Conservation (phyloP, 2,113 vertebrate genomes). For the Sus scrofa region DNA sequence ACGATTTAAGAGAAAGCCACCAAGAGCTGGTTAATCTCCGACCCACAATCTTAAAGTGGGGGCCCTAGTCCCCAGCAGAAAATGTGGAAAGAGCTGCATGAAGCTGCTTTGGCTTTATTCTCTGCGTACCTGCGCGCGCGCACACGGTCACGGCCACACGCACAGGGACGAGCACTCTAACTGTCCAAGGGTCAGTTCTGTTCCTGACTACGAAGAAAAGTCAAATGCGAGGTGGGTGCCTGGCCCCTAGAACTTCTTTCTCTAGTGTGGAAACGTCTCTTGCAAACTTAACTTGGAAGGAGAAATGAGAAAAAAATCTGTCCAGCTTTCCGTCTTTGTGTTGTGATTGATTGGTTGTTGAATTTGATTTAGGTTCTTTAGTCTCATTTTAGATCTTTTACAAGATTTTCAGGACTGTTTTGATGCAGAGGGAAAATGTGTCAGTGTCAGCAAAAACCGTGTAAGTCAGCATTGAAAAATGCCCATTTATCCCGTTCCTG, state of each 20-base stretch:
- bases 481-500: not conserved
- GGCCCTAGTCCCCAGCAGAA: not conserved
- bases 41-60: not conserved
- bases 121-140: fast-evolving
- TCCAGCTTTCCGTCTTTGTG: not conserved
- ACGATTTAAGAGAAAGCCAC: not conserved
- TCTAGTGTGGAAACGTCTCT: not conserved
- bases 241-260: not conserved
- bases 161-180: not conserved
- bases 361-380: not conserved
- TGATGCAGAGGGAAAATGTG: not conserved
- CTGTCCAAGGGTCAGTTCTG: not conserved
- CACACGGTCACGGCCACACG: not conserved
- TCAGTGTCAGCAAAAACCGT: not conserved
- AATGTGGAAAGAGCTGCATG: not conserved
- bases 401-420: not conserved
- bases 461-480: not conserved
- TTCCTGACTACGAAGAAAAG: not conserved
- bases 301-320: not conserved
- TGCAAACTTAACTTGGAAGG: not conserved
- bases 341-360: not conserved
- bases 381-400: not conserved
- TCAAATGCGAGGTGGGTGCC: not conserved
- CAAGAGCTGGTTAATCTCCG: not conserved
- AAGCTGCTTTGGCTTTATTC: not conserved